Evolutionary conservation across 2,797 vertebrate species (phyloP).

Genomic region (Rousettus madagascariensis): DNA sequence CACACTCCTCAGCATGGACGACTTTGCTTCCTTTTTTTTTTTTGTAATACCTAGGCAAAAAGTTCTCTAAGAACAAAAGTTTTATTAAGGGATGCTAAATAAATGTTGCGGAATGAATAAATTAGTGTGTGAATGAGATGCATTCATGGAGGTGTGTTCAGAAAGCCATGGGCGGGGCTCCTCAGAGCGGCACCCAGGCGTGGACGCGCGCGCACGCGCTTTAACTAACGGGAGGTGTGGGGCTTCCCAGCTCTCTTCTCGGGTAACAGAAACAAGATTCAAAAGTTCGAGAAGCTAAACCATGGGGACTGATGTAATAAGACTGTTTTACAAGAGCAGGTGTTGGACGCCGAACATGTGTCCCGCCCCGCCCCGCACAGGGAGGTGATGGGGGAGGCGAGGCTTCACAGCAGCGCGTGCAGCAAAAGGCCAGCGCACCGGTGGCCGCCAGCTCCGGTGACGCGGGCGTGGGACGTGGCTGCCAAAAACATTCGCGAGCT

Average conservation of each 20-base stretch:
- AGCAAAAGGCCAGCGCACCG: neutral
- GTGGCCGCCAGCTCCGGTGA: neutral
- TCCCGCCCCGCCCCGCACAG: neutral
- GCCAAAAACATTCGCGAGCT: neutral
- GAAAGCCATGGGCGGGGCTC: neutral
- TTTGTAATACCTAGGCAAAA: neutral
- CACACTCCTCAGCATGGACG: neutral
- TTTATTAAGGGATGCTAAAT: neutral
- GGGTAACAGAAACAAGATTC: neutral
- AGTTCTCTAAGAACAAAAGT: neutral
- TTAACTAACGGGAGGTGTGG: neutral
- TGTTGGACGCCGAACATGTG: neutral
- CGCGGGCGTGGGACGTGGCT: neutral
- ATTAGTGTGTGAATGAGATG: neutral
- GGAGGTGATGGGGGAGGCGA: neutral
- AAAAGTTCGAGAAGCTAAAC: neutral
- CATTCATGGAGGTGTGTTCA: neutral
- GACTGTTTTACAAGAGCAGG: slow-evolving; percentile 18
- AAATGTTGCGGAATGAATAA: neutral
- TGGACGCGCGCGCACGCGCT: neutral
- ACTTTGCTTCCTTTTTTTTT: neutral
- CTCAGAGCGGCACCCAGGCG: neutral
- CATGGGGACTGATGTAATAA: neutral
- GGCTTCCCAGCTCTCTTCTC: neutral
- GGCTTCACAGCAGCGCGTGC: neutral